Evolutionary conservation across 2,797 vertebrate genomes (phyloP).

Genomic region (Phaenicophaeus curvirostris): DNA sequence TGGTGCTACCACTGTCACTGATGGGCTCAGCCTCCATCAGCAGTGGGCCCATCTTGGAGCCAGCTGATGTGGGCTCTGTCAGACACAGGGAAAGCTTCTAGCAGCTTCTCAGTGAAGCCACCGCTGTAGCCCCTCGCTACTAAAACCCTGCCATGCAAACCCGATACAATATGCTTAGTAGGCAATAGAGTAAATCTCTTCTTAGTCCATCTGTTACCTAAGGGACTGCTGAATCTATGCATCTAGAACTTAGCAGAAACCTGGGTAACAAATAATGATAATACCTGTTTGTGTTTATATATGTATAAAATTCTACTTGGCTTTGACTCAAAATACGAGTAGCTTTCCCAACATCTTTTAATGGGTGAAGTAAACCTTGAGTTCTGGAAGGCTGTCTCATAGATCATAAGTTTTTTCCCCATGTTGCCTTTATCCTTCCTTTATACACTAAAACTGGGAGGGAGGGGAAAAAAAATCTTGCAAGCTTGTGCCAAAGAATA

Average conservation of each 20-base stretch:
- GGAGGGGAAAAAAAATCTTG: fast-evolving
- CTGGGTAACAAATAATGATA: background rate
- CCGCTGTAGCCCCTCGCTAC: too few relatives aligned
- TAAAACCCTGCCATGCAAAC: too few relatives aligned
- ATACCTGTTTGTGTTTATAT: fast-evolving
- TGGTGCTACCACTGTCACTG: too few relatives aligned
- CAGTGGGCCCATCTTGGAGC: too few relatives aligned
- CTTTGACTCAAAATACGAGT: background rate
- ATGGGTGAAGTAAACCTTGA: background rate
- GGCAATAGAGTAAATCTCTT: background rate
- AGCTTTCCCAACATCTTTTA: background rate
- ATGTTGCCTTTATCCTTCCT: background rate
- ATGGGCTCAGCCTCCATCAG: too few relatives aligned
- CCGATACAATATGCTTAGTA: background rate
- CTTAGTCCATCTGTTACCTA: background rate
- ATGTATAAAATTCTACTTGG: background rate
- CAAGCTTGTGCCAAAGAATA: background rate
- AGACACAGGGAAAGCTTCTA: too few relatives aligned
- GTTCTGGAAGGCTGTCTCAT: background rate
- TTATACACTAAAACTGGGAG: background rate
- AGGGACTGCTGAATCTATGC: background rate
- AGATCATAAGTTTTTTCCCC: background rate
- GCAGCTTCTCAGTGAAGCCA: too few relatives aligned
- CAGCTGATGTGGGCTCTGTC: too few relatives aligned
- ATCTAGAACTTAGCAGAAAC: background rate